A percentile compares a stretch with the other conserved stretches of the same genome.
These are phyloP conservation scores for Acestrorhynchus altus DNA, from an alignment of 2,797 vertebrate species.

Conservation along the genomic window DNA sequence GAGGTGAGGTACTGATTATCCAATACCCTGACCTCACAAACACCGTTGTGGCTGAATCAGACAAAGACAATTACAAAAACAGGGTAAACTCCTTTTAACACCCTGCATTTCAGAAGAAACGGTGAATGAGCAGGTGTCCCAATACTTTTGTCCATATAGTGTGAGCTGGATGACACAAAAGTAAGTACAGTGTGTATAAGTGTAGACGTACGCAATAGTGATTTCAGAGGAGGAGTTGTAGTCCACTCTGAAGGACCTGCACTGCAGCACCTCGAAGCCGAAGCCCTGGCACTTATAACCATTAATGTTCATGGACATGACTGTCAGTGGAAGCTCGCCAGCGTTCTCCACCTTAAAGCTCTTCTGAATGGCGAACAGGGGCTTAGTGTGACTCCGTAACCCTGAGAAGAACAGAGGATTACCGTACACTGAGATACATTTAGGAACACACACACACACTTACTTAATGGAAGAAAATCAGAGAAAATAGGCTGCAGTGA, in stretches of 20 bases:
- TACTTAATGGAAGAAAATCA: background rate
- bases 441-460: background rate
- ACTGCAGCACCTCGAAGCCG: conserved; percentile 95
- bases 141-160: no score
- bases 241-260: conserved; percentile 86
- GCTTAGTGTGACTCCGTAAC: conserved; percentile 82
- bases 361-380: conserved; percentile 93
- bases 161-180: no score
- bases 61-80: no score
- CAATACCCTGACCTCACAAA: no score
- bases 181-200: background rate
- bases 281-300: conserved; percentile 97
- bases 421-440: no score
- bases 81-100: no score
- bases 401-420: conserved; percentile 76
- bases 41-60: no score
- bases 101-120: no score
- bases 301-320: conserved; percentile 95
- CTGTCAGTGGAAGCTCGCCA: conserved; percentile 90
- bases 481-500: no score
- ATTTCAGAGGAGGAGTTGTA: conserved; percentile 92
- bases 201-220: conserved; percentile 89
- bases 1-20: no score
- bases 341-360: conserved; percentile 98
- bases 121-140: no score